These are phyloP conservation scores for Hycleus phaleratus DNA, from an alignment of 1,140 invertebrate genomes.

Conservation along the genomic window DNA sequence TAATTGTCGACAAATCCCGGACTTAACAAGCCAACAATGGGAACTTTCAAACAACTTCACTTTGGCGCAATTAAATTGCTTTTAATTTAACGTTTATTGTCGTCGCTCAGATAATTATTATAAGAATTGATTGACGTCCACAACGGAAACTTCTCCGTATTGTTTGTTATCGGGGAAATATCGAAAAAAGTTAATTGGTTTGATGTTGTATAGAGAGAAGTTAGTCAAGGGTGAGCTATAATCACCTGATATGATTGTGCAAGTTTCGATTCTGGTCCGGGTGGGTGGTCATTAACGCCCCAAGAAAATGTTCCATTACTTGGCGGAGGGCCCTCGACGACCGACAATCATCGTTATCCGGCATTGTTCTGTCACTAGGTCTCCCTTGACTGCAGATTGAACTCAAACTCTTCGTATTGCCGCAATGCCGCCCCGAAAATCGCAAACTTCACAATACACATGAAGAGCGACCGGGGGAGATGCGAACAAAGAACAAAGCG, in stretches of 20 bases:
- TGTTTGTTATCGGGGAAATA: no score
- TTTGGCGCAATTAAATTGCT: no score
- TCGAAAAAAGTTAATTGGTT: no score
- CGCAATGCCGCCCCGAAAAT: conserved; percentile 1
- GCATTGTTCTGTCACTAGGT: conserved; percentile 27
- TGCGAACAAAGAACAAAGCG: conserved; percentile 25
- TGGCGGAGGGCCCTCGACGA: conserved; percentile 27
- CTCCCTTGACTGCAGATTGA: conserved; percentile 21
- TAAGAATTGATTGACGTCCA: no score
- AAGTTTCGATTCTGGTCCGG: conserved; percentile 31
- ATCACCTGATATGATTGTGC: conserved; percentile 34
- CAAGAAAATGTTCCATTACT: conserved; percentile 35
- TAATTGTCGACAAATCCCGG: conserved; percentile 24
- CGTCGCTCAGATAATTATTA: no score
- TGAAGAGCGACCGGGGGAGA: neutral
- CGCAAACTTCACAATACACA: neutral
- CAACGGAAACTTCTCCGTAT: no score
- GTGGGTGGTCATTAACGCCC: conserved; percentile 33
- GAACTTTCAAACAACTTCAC: neutral
- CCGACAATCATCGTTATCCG: conserved; percentile 37
- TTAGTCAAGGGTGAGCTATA: neutral
- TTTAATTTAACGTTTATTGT: no score
- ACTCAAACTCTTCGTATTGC: no score
- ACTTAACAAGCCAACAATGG: conserved; percentile 26
- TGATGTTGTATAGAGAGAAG: no score